Evolutionary conservation across 2,797 vertebrate species (phyloP).

Genomic region (Enteromius trimaculatus): DNA sequence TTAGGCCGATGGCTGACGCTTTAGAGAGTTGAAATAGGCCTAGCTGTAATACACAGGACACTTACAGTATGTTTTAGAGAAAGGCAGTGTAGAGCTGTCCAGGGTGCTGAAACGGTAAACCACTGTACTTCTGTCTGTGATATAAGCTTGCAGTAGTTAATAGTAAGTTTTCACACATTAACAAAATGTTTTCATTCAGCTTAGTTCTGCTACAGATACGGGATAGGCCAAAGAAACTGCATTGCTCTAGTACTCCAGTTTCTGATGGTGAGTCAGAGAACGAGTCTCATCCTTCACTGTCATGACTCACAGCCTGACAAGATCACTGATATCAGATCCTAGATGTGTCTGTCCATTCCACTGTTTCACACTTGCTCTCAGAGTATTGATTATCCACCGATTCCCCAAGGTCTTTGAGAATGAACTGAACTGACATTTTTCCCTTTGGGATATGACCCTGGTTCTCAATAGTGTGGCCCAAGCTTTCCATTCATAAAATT

Average conservation of each 20-base stretch:
- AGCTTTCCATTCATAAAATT: conserved; percentile 14
- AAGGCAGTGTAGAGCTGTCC: conserved; percentile 48
- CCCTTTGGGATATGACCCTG: conserved; percentile 20
- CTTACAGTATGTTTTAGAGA: background rate
- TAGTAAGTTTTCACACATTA: background rate
- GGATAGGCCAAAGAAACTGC: background rate
- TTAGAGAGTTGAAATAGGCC: background rate
- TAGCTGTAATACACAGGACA: background rate
- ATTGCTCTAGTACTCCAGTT: background rate
- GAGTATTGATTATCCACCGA: conserved; percentile 51
- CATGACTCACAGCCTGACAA: conserved; percentile 17
- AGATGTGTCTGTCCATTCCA: conserved; percentile 28
- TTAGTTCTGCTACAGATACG: background rate
- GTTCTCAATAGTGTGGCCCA: background rate
- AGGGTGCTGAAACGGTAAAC: conserved; percentile 58
- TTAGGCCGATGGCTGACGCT: background rate
- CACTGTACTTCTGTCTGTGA: background rate
- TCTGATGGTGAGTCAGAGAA: background rate
- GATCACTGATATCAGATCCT: conserved; percentile 47
- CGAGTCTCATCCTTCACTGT: background rate
- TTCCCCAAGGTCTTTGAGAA: conserved; percentile 41
- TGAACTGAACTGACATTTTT: conserved; percentile 32
- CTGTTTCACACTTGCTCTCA: conserved; percentile 49
- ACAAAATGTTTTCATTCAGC: background rate
- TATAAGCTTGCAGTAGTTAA: background rate